Conservation (phyloP, 2,888 invertebrate genomes). For the Diarsia dahlii region DNA sequence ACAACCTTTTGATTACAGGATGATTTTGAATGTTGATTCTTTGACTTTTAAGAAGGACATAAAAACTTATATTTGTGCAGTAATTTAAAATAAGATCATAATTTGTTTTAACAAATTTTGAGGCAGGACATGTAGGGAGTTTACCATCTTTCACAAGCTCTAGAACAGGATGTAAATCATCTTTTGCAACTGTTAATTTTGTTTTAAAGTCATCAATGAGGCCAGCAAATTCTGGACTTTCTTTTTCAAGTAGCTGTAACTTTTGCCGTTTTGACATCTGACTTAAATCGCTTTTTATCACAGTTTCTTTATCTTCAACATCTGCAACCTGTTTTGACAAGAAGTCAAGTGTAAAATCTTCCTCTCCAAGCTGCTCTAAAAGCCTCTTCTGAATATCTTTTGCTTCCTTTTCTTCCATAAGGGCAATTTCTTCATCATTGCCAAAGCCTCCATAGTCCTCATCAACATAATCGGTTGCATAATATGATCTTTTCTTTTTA, state of each 20-base stretch:
- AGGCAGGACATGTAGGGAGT: constrained; percentile 92
- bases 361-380: constrained; percentile 94
- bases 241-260: constrained; percentile 94
- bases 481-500: constrained; percentile 94
- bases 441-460: constrained; percentile 94
- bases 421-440: constrained; percentile 93
- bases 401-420: constrained; percentile 96
- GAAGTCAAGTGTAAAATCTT: constrained; percentile 93
- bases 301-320: constrained; percentile 87
- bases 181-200: constrained; percentile 92
- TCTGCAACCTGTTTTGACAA: constrained; percentile 83
- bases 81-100: constrained; percentile 94
- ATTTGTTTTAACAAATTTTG: constrained; percentile 93
- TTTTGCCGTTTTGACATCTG: constrained; percentile 94
- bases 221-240: constrained; percentile 96
- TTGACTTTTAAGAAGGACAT: constrained; percentile 95
- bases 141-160: constrained; percentile 91
- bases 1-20: constrained; percentile 96
- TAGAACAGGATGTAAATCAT: constrained; percentile 92
- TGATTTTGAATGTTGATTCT: constrained; percentile 94
- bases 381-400: constrained; percentile 94
- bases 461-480: constrained; percentile 97
- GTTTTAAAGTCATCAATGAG: constrained; percentile 95
- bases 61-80: constrained; percentile 96
- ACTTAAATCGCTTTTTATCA: constrained; percentile 94